Percentiles rank a stretch among this genome's conserved stretches.
phyloP scores from a whole-genome alignment of 2,797 vertebrate species.

The Crypturellus tataupa region DNA sequence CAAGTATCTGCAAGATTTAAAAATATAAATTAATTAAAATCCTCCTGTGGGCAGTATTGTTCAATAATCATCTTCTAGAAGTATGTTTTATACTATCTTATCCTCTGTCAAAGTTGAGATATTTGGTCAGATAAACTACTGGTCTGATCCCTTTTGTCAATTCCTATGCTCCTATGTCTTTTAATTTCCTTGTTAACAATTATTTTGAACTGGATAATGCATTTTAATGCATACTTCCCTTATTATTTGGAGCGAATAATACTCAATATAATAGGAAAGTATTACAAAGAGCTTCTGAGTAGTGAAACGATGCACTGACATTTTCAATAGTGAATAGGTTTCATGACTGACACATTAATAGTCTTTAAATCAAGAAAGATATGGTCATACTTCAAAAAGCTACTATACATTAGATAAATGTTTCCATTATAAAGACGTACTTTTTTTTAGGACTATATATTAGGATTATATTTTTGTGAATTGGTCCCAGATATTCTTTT shows the following conservation, averaged over 20 bases:
- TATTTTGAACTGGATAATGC: slow-evolving; percentile 59
- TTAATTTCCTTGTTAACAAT: slow-evolving; percentile 51
- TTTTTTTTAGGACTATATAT: not conserved
- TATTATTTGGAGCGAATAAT: slow-evolving; percentile 60
- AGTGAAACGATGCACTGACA: slow-evolving; percentile 57
- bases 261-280: slow-evolving; percentile 12
- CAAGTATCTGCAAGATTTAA: slow-evolving; percentile 2
- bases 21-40: not conserved
- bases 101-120: slow-evolving; percentile 38
- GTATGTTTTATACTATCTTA: not conserved
- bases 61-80: slow-evolving; percentile 8
- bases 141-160: slow-evolving; percentile 38
- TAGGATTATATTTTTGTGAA: not conserved
- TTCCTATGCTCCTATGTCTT: slow-evolving; percentile 17
- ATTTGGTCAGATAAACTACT: slow-evolving; percentile 35
- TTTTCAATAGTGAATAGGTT: slow-evolving; percentile 63
- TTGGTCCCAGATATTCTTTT: not conserved
- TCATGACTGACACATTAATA: slow-evolving; percentile 43
- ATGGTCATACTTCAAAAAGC: slow-evolving; percentile 22
- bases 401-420: not conserved
- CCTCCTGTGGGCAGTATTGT: not conserved
- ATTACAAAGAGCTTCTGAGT: slow-evolving; percentile 46
- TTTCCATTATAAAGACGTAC: not conserved
- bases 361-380: slow-evolving; percentile 22
- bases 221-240: slow-evolving; percentile 49